Base-by-base conservation (phyloP, 2,888 invertebrate species). In the Conus canariensis region DNA sequence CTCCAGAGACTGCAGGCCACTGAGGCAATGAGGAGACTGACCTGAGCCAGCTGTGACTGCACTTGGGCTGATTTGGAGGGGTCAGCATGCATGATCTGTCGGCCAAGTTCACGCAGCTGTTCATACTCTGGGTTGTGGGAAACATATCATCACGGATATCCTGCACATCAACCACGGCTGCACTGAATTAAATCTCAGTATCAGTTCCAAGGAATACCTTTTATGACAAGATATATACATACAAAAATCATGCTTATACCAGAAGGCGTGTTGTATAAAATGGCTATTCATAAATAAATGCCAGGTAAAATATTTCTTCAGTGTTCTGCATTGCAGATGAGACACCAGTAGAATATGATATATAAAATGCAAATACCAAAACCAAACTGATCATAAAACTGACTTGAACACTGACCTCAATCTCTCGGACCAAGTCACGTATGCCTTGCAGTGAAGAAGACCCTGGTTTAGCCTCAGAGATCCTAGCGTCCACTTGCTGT, bases 31-130 rank as follows among this genome's bases (percentile, higher is more conserved):
- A 45, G 45, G 12, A 8, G 10, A 22, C 83, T 83, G 59, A 90
- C 91, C 90, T 90, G 90, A 16, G 88, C 91, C 25, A 95, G 92
- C 86, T 93, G 93, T 60, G 93, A 92, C 92, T 95, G 95, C n/a
- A 95, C 94, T 56, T 93, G 92, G 1, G 92, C 91, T 16, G 93
- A 92, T 88, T 94, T 94, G 70, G 92, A 91, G 45, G 93, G 92
- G 91, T 95, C 96, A 19, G 93, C 92, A 80, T 94, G 93, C 94
- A 94, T 94, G 90, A 96, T 94, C 91, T 95, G 94, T 30, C 94
- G 98, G 97, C 96, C 99, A 98, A 96, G 98, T 98, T 95, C 98
- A 97, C 97, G 98, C 97, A 92, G 98, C 96, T 94, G 97, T 97
- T 90, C 98, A 97, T 94, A 95, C 88, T 95, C 95, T 80, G 95